Conservation (phyloP, 2,113 vertebrate genomes). For the Brachyhypopomus occidentalis region DNA sequence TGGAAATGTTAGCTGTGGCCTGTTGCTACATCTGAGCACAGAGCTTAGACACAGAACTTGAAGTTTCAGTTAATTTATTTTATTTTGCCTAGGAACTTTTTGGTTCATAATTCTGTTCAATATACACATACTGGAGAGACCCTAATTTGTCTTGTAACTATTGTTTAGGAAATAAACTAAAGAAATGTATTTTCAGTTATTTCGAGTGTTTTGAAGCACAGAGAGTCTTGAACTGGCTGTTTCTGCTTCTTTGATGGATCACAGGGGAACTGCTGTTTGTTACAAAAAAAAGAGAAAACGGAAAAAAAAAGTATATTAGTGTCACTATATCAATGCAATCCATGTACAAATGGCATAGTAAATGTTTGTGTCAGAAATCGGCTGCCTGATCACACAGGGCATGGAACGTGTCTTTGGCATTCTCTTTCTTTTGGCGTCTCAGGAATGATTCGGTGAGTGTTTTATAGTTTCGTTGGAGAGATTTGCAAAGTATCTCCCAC, state of each 20-base stretch:
- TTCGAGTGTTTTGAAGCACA: not conserved
- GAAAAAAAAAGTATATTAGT: not conserved
- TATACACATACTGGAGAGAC: slow-evolving; percentile 18
- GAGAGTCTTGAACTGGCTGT: not conserved
- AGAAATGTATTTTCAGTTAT: not conserved
- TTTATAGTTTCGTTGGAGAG: slow-evolving; percentile 48
- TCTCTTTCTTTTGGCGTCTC: slow-evolving; percentile 69
- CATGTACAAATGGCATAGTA: slow-evolving; percentile 40
- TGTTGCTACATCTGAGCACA: slow-evolving; percentile 17
- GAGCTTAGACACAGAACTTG: slow-evolving; percentile 25
- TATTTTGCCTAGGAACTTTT: not conserved
- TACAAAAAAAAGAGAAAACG: not conserved
- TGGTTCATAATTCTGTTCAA: slow-evolving; percentile 11
- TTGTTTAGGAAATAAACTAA: slow-evolving; percentile 9
- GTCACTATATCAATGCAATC: slow-evolving; percentile 40
- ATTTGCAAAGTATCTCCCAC: slow-evolving; percentile 57
- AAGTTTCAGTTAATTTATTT: slow-evolving; percentile 17
- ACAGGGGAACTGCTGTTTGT: slow-evolving; percentile 21
- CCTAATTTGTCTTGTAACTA: slow-evolving; percentile 1
- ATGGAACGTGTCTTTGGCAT: slow-evolving; percentile 4
- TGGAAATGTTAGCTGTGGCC: slow-evolving; percentile 16
- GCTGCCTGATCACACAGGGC: slow-evolving; percentile 23
- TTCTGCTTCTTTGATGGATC: slow-evolving; percentile 25
- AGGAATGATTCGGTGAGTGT: slow-evolving; percentile 68
- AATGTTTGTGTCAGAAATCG: slow-evolving; percentile 37